These are phyloP conservation scores for Onychorhynchus coronatus DNA, from an alignment of 2,113 vertebrate genomes.

Conservation along the genomic window DNA sequence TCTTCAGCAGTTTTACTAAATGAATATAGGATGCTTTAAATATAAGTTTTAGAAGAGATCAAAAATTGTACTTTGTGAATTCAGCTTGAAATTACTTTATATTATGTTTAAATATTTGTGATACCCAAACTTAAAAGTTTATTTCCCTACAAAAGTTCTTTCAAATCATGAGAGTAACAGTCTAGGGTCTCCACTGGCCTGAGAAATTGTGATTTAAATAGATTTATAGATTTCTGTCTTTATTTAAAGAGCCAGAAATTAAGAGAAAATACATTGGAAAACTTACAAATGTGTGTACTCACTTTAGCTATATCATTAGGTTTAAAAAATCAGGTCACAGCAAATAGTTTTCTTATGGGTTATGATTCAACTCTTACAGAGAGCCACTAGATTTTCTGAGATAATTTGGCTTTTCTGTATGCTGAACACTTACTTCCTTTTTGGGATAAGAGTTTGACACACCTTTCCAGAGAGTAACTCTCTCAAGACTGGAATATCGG, in stretches of 20 bases:
- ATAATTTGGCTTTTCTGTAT: neutral
- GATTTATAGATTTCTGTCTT: neutral
- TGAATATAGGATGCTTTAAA: neutral
- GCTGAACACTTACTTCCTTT: neutral
- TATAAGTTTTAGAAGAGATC: neutral
- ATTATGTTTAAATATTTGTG: neutral
- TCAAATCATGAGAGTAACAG: neutral
- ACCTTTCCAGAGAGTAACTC: neutral
- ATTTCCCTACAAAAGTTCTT: neutral
- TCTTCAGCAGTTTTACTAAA: constrained; percentile 3
- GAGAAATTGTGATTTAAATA: neutral
- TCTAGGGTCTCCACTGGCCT: neutral
- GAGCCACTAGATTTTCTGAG: neutral
- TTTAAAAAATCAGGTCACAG: neutral
- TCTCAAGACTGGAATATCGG: neutral
- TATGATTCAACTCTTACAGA: neutral
- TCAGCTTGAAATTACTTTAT: neutral
- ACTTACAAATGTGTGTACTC: neutral
- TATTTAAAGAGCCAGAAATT: neutral
- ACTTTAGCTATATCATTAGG: fast-evolving
- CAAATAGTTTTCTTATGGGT: neutral
- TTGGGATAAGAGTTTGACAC: neutral
- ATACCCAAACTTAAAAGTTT: neutral
- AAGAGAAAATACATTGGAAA: neutral
- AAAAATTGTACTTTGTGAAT: constrained; percentile 1